Base-by-base conservation (phyloP, 2,888 invertebrate species). In the Ypsolopha sequella region DNA sequence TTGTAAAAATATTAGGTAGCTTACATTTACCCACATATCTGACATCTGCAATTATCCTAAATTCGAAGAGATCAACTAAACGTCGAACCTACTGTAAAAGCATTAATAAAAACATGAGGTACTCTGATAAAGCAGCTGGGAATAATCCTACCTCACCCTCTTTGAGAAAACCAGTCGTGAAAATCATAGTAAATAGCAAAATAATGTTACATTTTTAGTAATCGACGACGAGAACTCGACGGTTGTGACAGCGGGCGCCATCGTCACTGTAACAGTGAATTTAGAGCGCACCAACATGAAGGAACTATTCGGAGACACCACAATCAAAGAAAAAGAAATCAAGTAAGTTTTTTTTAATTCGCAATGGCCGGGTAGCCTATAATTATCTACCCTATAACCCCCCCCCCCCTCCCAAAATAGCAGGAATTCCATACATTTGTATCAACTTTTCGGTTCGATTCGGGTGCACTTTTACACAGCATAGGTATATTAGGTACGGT, bases 211-310 rank as follows among this genome's bases (percentile, higher is more conserved):
- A 56, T 51, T 86, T 84, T 50, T 72, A 96, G 99, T 99, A 46
- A 93, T 98, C 69, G 98, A 98, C 66, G 99, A 99, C 75, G 99
- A 99, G 73, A 98, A 98, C 71, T 95, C 97, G 1, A 95, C 94
- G 41, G 95, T 95, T 52, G 97, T 99, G 53, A 99, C 99, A 0
- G 98, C 98, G 9, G 97, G 98, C 44, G 97, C 99, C 14, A 96
- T 99, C 59, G 98, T 99, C 0, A 99, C 99, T 0, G 97, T 99
- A 0, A 98, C 98, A 0, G 98, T 99, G 2, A 92, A 91, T 38
- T 81, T 99, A 52, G 88, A 89, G 10, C 89, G 99, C 48, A 91
- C 91, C 64, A 91, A 95, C 64, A 93, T 99, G 93, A 93, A 91
- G 58, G 91, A 91, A 41, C 76, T 96, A 6, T 95, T 95, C 66